Conservation (phyloP, 1,140 invertebrate species). For the Zophobas atratus region DNA sequence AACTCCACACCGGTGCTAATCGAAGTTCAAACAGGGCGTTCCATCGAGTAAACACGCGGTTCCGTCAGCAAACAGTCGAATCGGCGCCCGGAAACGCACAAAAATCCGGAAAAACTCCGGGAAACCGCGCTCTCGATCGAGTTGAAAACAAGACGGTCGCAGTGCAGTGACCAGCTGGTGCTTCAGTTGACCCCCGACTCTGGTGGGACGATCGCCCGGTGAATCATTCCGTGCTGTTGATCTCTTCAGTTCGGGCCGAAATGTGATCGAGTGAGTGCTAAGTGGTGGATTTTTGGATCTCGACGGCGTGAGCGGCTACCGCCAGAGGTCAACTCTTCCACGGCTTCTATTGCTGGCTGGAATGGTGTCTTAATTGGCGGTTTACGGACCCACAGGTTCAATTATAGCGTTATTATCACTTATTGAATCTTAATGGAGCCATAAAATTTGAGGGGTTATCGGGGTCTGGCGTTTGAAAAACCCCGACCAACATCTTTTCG, state of each 20-base stretch:
- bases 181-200: conserved; percentile 44
- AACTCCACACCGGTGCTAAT: not conserved
- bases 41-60: not conserved
- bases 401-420: conserved; percentile 26
- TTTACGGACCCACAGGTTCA: conserved; percentile 10
- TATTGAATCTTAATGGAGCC: conserved; percentile 18
- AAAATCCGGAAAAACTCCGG: conserved; percentile 2
- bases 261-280: conserved; percentile 35
- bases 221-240: conserved; percentile 53
- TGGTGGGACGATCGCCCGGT: conserved; percentile 41
- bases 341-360: not conserved
- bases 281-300: conserved; percentile 18
- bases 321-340: too few relatives aligned
- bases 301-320: not conserved
- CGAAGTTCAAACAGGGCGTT: not conserved
- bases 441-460: conserved; percentile 23
- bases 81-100: not conserved
- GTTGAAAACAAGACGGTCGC: conserved; percentile 24
- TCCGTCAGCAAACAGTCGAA: not conserved
- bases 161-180: conserved; percentile 57
- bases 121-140: conserved; percentile 2
- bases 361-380: conserved; percentile 14
- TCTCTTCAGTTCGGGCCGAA: conserved; percentile 46
- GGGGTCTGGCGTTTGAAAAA: conserved; percentile 4
- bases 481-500: not conserved